Percentiles rank a stretch among this genome's conserved stretches.
phyloP scores from a whole-genome alignment of 2,797 vertebrate genomes.

The Scolopax rusticola region DNA sequence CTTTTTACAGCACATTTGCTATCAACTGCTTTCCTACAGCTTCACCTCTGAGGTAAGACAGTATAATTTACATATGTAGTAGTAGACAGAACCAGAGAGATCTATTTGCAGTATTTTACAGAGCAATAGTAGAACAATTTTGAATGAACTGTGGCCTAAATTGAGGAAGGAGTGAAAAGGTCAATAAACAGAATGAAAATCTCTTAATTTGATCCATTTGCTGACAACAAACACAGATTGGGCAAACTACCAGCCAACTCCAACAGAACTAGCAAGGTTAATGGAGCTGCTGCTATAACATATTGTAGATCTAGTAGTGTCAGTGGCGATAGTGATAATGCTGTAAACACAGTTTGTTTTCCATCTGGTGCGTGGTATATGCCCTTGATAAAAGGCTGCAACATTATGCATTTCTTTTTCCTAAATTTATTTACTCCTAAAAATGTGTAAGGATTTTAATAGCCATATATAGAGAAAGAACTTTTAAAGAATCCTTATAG shows the following conservation, averaged over 20 bases:
- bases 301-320: constrained; percentile 72
- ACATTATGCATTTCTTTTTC: constrained; percentile 39
- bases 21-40: not conserved
- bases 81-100: not conserved
- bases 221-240: constrained; percentile 69
- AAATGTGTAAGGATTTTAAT: constrained; percentile 40
- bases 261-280: constrained; percentile 72
- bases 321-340: constrained; percentile 64
- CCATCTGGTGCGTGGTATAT: constrained; percentile 68
- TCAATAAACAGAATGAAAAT: constrained; percentile 65
- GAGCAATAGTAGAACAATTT: constrained; percentile 30
- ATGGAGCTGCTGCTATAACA: constrained; percentile 69
- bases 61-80: not conserved
- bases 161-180: constrained; percentile 22
- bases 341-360: constrained; percentile 73
- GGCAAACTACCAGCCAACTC: constrained; percentile 66
- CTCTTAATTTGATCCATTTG: constrained; percentile 65
- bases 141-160: constrained; percentile 36
- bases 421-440: constrained; percentile 42
- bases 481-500: not conserved
- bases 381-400: constrained; percentile 66
- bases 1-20: not conserved
- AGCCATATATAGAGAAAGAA: not conserved
- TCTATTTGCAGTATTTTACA: not conserved
- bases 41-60: not conserved